phyloP scores from a whole-genome alignment of 2,797 vertebrate genomes.

The Hippopotamyrus pictus region DNA sequence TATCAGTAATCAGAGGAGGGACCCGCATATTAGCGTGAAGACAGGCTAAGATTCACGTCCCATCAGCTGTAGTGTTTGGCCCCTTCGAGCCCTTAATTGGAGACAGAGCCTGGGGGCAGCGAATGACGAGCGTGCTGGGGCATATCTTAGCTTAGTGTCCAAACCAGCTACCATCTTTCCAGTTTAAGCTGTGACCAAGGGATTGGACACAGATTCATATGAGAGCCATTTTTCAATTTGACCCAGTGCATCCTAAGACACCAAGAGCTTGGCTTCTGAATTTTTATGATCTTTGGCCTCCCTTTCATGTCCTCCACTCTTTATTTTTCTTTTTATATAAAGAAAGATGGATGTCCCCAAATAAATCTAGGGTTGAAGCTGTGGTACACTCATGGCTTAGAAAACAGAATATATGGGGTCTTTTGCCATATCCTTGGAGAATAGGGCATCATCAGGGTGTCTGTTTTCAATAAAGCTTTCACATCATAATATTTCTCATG shows the following conservation, averaged over 20 bases:
- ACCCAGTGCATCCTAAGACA: not conserved
- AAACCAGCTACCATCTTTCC: not conserved
- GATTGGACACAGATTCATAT: not conserved
- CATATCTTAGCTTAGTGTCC: not conserved
- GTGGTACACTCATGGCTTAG: not conserved
- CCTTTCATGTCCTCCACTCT: not conserved
- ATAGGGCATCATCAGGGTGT: not conserved
- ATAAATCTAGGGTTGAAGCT: constrained; percentile 7
- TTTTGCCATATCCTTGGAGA: not conserved
- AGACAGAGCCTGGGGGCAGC: not conserved
- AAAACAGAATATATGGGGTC: not conserved
- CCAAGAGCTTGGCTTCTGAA: not conserved
- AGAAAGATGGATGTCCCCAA: constrained; percentile 7
- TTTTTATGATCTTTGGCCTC: not conserved
- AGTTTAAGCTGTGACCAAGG: constrained; percentile 17
- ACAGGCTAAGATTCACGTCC: not conserved
- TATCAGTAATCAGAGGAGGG: constrained; percentile 20
- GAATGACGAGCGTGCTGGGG: not conserved
- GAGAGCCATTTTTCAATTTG: not conserved
- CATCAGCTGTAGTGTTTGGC: not conserved
- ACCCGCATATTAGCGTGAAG: not conserved
- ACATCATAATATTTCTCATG: not conserved
- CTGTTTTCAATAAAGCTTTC: constrained; percentile 13
- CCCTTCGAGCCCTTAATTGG: not conserved
- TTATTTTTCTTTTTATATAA: not conserved